Conservation (phyloP, 2,888 invertebrate species). For the Drosophila falleni region DNA sequence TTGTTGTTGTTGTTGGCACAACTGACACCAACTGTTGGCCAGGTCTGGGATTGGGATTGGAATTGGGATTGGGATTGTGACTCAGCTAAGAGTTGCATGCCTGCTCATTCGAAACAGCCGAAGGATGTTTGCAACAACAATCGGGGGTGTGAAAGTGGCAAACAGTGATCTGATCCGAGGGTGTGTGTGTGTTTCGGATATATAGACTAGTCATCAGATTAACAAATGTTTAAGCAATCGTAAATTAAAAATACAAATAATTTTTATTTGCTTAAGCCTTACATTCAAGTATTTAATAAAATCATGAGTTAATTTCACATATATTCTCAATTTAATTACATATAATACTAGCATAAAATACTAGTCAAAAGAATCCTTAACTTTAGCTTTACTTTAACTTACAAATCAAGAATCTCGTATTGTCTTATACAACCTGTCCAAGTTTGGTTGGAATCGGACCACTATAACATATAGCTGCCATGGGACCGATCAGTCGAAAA, state of each 20-base stretch:
- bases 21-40: conserved; percentile 74
- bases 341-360: no score
- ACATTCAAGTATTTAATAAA: not conserved
- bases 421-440: no score
- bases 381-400: no score
- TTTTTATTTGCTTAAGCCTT: not conserved
- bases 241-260: not conserved
- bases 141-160: conserved; percentile 33
- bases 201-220: conserved; percentile 8
- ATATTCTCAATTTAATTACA: no score
- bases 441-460: no score
- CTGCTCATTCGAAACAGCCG: conserved; percentile 16
- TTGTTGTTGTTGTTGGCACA: conserved; percentile 33
- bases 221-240: not conserved
- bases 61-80: conserved; percentile 52
- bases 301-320: no score
- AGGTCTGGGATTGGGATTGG: conserved; percentile 22
- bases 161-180: conserved; percentile 15
- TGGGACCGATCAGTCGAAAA: no score
- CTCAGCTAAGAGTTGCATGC: conserved; percentile 45
- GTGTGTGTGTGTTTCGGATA: conserved; percentile 19
- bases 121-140: conserved; percentile 37
- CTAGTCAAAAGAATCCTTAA: no score
- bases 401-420: no score
- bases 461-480: no score